A percentile compares a stretch with the other conserved stretches of the same genome.
phyloP scores from a whole-genome alignment of 2,797 vertebrate species.

The Centroberyx gerrardi region DNA sequence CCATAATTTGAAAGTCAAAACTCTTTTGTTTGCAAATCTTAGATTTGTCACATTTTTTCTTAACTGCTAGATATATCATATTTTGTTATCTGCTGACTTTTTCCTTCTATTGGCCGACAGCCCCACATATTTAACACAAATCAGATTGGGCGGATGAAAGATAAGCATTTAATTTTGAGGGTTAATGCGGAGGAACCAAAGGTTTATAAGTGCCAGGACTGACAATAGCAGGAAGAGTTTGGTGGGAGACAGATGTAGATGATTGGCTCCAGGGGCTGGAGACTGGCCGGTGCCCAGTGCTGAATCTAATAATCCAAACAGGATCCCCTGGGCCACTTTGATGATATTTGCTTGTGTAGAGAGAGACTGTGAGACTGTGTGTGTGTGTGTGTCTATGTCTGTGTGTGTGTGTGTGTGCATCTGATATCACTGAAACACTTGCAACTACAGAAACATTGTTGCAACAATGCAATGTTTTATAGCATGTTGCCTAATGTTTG shows the following conservation, averaged over 20 bases:
- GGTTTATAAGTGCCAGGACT: constrained; percentile 38
- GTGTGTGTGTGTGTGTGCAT: not conserved
- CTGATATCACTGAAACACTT: not conserved
- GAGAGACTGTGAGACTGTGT: not conserved
- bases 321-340: constrained; percentile 40
- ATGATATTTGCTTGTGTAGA: constrained; percentile 27
- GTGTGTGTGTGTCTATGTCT: not conserved
- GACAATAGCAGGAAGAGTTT: constrained; percentile 45
- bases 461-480: not conserved
- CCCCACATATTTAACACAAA: constrained; percentile 47
- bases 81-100: constrained; percentile 13
- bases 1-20: not conserved
- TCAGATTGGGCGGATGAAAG: constrained; percentile 57
- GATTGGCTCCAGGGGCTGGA: constrained; percentile 48
- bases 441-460: constrained; percentile 3
- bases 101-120: constrained; percentile 30
- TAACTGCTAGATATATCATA: constrained; percentile 3
- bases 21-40: not conserved
- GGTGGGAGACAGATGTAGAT: constrained; percentile 18
- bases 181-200: constrained; percentile 48
- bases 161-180: constrained; percentile 51
- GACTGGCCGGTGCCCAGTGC: constrained; percentile 52
- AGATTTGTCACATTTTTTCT: not conserved
- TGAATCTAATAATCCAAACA: constrained; percentile 65
- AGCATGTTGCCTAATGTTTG: not conserved